These are phyloP conservation scores for Brachyopa scutellaris DNA, from an alignment of 2,888 invertebrate species.

Conservation along the genomic window DNA sequence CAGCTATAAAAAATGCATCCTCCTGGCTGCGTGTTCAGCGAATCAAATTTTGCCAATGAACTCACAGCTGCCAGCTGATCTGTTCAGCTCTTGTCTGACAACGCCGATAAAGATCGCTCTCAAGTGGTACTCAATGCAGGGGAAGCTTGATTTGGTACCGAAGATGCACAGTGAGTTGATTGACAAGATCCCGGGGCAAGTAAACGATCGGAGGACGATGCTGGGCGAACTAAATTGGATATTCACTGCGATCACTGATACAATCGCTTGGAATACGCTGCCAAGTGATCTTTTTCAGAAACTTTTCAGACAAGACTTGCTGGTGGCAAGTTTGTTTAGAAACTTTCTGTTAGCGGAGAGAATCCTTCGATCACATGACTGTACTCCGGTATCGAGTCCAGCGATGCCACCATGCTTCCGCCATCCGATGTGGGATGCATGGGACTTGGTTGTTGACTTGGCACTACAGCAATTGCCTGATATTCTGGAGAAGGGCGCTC, in stretches of 20 bases:
- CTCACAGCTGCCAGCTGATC: constrained; percentile 97
- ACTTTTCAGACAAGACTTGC: constrained; percentile 97
- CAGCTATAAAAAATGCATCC: constrained; percentile 95
- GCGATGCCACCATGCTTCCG: constrained; percentile 94
- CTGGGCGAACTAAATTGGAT: constrained; percentile 99
- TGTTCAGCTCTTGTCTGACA: constrained; percentile 98
- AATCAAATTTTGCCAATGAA: constrained; percentile 98
- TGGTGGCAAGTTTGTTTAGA: constrained; percentile 98
- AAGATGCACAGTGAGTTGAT: constrained; percentile 92
- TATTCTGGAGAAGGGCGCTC: constrained; percentile 85
- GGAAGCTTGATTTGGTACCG: constrained; percentile 90
- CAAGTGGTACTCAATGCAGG: constrained; percentile 95
- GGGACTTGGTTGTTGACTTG: constrained; percentile 98
- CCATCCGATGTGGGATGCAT: constrained; percentile 97
- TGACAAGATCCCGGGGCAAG: constrained; percentile 98
- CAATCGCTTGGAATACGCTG: constrained; percentile 99
- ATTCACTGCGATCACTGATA: constrained; percentile 99
- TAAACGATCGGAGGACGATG: constrained; percentile 97
- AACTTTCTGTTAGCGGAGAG: constrained; percentile 98
- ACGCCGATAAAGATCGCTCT: constrained; percentile 98
- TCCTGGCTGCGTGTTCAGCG: constrained; percentile 97
- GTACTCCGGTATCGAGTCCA: constrained; percentile 97
- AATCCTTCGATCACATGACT: constrained; percentile 97
- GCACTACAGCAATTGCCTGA: constrained; percentile 95
- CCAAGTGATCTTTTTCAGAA: constrained; percentile 97